A percentile compares a stretch with the other conserved stretches of the same genome.
Evolutionary conservation across 2,113 vertebrate species (phyloP).

Genomic region (Micromys minutus): DNA sequence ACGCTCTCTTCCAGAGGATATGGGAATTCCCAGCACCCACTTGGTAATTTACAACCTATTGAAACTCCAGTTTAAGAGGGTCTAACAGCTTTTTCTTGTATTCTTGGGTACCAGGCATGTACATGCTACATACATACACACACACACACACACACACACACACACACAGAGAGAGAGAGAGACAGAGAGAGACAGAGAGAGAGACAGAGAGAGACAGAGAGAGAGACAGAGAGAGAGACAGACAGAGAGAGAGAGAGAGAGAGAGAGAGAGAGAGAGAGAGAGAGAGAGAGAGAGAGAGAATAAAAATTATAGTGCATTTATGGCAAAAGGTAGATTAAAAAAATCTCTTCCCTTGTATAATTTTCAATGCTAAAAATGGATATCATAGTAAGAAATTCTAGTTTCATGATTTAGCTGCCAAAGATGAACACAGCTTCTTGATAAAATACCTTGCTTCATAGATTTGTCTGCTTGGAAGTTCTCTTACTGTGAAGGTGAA

Average conservation of each 20-base stretch:
- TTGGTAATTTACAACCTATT: neutral
- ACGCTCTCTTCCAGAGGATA: neutral
- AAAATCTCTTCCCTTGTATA: conserved; percentile 32
- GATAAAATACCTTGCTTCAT: conserved; percentile 40
- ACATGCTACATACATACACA: neutral
- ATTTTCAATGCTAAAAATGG: conserved; percentile 11
- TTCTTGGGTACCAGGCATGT: neutral
- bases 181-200: neutral
- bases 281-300: neutral
- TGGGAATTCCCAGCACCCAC: neutral
- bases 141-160: neutral
- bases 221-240: neutral
- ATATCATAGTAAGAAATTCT: conserved; percentile 47
- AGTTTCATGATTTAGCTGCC: conserved; percentile 44
- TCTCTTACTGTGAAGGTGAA: neutral
- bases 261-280: neutral
- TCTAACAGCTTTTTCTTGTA: neutral
- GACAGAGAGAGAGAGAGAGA: neutral
- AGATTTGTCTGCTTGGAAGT: conserved; percentile 50
- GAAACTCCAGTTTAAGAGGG: neutral
- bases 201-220: neutral
- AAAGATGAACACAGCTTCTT: conserved; percentile 45
- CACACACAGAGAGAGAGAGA: neutral
- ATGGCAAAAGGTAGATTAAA: conserved; percentile 36
- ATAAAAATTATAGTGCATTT: conserved; percentile 9